phyloP scores from a whole-genome alignment of 2,888 invertebrate genomes.

The Andrena hattorfiana region DNA sequence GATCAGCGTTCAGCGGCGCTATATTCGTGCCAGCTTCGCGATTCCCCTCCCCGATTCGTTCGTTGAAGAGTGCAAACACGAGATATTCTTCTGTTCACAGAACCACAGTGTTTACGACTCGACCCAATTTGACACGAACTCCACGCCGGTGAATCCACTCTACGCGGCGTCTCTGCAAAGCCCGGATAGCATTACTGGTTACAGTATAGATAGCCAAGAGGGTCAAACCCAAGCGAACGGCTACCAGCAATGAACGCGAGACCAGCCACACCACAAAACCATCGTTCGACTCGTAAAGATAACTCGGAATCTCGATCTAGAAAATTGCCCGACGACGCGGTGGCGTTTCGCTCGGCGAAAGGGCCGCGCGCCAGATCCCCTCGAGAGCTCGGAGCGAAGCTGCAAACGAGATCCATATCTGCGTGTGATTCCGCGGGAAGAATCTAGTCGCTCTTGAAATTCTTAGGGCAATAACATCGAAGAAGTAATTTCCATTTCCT shows the following conservation, averaged over 20 bases:
- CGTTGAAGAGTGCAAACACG: conserved; percentile 50
- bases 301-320: not conserved
- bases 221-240: conserved; percentile 81
- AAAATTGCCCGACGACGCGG: conserved; percentile 39
- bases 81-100: conserved; percentile 85
- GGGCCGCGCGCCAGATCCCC: conserved; percentile 26
- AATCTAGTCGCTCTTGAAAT: conserved; percentile 67
- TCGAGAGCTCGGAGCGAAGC: conserved; percentile 14
- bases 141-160: conserved; percentile 89
- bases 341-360: conserved; percentile 22
- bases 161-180: conserved; percentile 91
- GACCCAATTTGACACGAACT: conserved; percentile 89
- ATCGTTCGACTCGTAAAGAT: conserved; percentile 27
- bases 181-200: conserved; percentile 90
- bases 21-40: not conserved
- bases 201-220: conserved; percentile 85
- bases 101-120: conserved; percentile 91
- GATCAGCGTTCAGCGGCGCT: conserved; percentile 20
- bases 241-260: conserved; percentile 82
- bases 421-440: conserved; percentile 40
- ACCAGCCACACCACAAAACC: not conserved
- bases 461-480: conserved; percentile 39
- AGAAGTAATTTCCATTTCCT: conserved; percentile 33
- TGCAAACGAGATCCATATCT: not conserved
- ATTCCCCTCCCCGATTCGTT: not conserved